Percentiles rank a stretch among this genome's conserved stretches.
phyloP scores from a whole-genome alignment of 2,797 vertebrate species.

The Leptoclinus maculatus region DNA sequence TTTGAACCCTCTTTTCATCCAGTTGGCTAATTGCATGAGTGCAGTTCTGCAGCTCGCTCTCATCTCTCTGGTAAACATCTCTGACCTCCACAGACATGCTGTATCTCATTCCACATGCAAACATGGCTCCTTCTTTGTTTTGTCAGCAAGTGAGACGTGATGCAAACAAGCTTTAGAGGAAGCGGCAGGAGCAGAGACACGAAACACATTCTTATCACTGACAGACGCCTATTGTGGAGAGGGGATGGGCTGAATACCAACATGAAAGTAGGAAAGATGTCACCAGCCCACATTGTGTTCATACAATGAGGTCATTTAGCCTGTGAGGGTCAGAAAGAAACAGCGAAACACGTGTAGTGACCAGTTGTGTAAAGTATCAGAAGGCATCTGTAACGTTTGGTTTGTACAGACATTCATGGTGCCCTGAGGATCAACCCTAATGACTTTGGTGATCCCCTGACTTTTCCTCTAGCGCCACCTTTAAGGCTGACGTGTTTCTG shows the following conservation, averaged over 20 bases:
- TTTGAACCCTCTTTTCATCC: slow-evolving; percentile 15
- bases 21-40: slow-evolving; percentile 1
- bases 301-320: slow-evolving; percentile 46
- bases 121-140: slow-evolving; percentile 29
- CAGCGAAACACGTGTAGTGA: not conserved
- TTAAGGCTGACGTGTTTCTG: not conserved
- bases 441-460: not conserved
- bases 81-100: slow-evolving; percentile 32
- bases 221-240: slow-evolving; percentile 58
- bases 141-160: slow-evolving; percentile 43
- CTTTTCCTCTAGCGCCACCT: not conserved
- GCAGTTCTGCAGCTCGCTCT: slow-evolving; percentile 11
- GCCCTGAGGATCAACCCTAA: not conserved
- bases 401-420: not conserved
- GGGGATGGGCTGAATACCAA: slow-evolving; percentile 34
- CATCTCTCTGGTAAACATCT: slow-evolving; percentile 48
- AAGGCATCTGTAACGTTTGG: not conserved
- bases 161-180: slow-evolving; percentile 68
- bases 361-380: not conserved
- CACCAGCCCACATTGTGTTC: slow-evolving; percentile 50
- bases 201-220: slow-evolving; percentile 54
- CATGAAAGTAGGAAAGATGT: slow-evolving; percentile 65
- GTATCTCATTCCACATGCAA: slow-evolving; percentile 52
- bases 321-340: slow-evolving; percentile 11
- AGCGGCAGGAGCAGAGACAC: slow-evolving; percentile 53